phyloP scores from a whole-genome alignment of 2,113 vertebrate genomes.

The zebrafish (Danio rerio) region GRCz12tu NC_133179.1:10994501-10995000 shows the following conservation, averaged over 20 bases:
- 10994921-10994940: background rate
- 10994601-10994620: background rate
- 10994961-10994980: background rate
- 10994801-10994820: constrained; percentile 12
- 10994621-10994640: background rate
- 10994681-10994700: constrained; percentile 6
- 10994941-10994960: background rate
- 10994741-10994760: background rate
- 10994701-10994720: constrained; percentile 9
- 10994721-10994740: background rate
- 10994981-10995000: background rate
- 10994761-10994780: background rate
- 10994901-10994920: background rate
- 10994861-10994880: background rate
- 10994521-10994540: too few relatives aligned
- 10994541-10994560: too few relatives aligned
- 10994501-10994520: too few relatives aligned
- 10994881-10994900: background rate
- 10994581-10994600: background rate
- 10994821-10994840: constrained; percentile 20
- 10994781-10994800: background rate
- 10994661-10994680: background rate
- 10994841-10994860: constrained; percentile 30
- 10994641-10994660: background rate
- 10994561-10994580: too few relatives aligned